phyloP scores from a whole-genome alignment of 2,888 invertebrate genomes.

The Scelioninae gen. 1 region DNA sequence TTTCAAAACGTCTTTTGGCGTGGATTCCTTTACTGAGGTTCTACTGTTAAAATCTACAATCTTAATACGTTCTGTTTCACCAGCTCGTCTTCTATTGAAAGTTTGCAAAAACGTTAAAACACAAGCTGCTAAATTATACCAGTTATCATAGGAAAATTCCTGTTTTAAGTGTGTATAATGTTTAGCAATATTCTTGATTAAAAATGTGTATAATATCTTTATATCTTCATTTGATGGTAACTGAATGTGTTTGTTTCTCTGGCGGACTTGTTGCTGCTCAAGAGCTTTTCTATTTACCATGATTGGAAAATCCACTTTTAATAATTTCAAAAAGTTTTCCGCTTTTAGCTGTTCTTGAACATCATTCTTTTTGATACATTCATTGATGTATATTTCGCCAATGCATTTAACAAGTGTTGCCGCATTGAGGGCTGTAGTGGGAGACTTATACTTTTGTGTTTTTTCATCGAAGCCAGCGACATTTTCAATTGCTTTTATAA shows the following conservation, averaged over 20 bases:
- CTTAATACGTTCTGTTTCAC: neutral
- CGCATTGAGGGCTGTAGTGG: neutral
- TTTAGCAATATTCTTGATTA: slow-evolving; percentile 14
- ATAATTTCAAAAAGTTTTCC: slow-evolving; percentile 9
- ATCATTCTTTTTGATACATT: neutral
- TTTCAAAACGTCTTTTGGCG: neutral
- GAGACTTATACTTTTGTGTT: neutral
- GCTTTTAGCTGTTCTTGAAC: neutral
- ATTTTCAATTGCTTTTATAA: neutral
- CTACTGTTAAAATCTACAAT: neutral
- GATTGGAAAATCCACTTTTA: neutral
- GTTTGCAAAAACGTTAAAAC: slow-evolving; percentile 9
- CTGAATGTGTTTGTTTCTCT: neutral
- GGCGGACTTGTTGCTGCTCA: slow-evolving; percentile 1
- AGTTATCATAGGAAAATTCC: neutral
- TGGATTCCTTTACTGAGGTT: neutral
- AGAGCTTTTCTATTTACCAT: slow-evolving; percentile 2
- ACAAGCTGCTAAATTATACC: neutral
- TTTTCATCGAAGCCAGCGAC: slow-evolving; percentile 1
- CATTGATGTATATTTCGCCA: neutral
- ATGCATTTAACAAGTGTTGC: neutral
- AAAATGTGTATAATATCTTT: neutral
- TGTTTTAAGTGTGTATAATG: slow-evolving; percentile 24
- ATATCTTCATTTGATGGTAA: slow-evolving; percentile 2
- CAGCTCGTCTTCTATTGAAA: slow-evolving; percentile 19